A percentile compares a stretch with the other conserved stretches of the same genome.
phyloP scores from a whole-genome alignment of 2,797 vertebrate genomes.

The Acrocephalus scirpaceus region DNA sequence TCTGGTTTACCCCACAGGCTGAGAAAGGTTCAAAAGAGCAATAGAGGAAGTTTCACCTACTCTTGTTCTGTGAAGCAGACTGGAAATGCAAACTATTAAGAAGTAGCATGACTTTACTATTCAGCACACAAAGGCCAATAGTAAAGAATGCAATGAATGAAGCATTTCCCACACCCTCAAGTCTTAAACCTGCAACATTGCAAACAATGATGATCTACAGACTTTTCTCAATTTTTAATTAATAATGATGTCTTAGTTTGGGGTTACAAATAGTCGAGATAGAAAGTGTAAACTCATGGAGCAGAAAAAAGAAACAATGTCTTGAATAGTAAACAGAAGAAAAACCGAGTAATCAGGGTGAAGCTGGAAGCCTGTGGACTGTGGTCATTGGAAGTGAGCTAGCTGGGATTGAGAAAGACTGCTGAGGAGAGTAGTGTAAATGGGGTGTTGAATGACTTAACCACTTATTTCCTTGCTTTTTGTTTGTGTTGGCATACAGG shows the following conservation, averaged over 20 bases:
- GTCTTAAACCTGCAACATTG: not conserved
- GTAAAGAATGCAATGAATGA: not conserved
- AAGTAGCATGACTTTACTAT: not conserved
- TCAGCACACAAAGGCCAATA: not conserved
- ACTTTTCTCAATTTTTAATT: not conserved
- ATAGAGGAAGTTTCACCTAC: not conserved
- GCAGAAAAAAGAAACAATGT: not conserved
- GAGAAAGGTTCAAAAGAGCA: not conserved
- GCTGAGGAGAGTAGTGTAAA: not conserved
- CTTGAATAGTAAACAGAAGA: not conserved
- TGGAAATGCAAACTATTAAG: not conserved
- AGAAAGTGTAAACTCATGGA: not conserved
- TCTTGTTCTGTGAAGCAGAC: not conserved
- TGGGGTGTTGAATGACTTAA: conserved; percentile 19
- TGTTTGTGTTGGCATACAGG: conserved; percentile 4
- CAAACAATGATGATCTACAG: not conserved
- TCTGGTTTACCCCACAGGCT: not conserved
- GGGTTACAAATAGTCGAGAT: not conserved
- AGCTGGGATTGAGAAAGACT: not conserved
- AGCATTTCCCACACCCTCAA: not conserved
- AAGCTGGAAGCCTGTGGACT: not conserved
- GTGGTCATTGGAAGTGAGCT: not conserved
- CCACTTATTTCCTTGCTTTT: conserved; percentile 10
- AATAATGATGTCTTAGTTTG: not conserved
- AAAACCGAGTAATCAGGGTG: not conserved